phyloP scores from a whole-genome alignment of 2,797 vertebrate species.

The Denticeps clupeoides region DNA sequence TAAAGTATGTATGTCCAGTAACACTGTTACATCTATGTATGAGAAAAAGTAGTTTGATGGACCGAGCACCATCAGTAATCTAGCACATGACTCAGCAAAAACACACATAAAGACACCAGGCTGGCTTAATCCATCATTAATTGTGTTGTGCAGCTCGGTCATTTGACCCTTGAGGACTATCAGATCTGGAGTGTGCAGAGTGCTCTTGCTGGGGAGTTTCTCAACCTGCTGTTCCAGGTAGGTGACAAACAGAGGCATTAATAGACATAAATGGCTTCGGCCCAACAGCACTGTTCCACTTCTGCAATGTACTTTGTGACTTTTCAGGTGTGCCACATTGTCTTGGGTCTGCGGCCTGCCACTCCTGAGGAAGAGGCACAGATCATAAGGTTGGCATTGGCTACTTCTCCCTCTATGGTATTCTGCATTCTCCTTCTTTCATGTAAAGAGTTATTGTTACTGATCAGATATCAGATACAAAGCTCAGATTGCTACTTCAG shows the following conservation, averaged over 20 bases:
- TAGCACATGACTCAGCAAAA: too few relatives aligned
- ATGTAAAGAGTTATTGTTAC: too few relatives aligned
- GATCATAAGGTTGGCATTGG: constrained; percentile 80
- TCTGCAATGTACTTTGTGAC: too few relatives aligned
- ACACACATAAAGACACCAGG: too few relatives aligned
- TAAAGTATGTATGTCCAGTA: constrained; percentile 59
- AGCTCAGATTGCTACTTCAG: too few relatives aligned
- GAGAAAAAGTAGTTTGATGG: too few relatives aligned
- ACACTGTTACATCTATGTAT: neutral
- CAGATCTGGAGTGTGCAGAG: constrained; percentile 99
- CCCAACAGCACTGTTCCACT: too few relatives aligned
- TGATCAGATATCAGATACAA: too few relatives aligned
- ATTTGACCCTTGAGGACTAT: constrained; percentile 94
- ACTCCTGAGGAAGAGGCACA: constrained; percentile 93
- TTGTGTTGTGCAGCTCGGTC: constrained; percentile 65
- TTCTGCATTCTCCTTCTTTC: too few relatives aligned
- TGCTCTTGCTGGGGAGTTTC: constrained; percentile 90
- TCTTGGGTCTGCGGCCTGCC: constrained; percentile 85
- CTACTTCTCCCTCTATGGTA: neutral
- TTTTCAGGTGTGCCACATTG: constrained; percentile 88
- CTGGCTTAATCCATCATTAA: too few relatives aligned
- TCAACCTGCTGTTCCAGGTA: constrained; percentile 97
- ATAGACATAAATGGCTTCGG: neutral
- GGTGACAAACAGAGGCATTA: neutral
- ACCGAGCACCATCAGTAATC: too few relatives aligned